Conservation (phyloP, 2,888 invertebrate genomes). For the Pemphredon lugubris region DNA sequence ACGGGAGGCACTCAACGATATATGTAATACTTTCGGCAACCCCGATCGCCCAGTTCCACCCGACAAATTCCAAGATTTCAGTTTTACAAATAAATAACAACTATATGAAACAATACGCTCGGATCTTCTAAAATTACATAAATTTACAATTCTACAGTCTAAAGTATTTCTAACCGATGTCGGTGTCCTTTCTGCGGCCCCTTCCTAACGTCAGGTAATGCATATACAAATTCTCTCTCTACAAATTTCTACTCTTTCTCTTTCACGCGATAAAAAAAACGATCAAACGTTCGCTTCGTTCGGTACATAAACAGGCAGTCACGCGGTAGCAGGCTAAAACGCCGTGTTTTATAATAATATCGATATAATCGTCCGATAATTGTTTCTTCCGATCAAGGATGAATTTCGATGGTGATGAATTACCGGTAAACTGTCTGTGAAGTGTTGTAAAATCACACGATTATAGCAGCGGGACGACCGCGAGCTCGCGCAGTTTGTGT, state of each 20-base stretch:
- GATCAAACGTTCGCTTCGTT: neutral
- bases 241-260: neutral
- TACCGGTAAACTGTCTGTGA: slow-evolving; percentile 9
- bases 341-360: neutral
- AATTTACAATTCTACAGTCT: slow-evolving; percentile 61
- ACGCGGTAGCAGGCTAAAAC: neutral
- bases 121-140: slow-evolving; percentile 57
- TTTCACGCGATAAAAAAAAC: slow-evolving; percentile 3
- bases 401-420: slow-evolving; percentile 8
- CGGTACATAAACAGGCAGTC: neutral
- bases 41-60: slow-evolving; percentile 25
- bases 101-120: slow-evolving; percentile 58
- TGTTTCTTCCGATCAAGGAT: neutral
- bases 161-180: slow-evolving; percentile 33
- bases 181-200: slow-evolving; percentile 4
- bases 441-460: slow-evolving; percentile 21
- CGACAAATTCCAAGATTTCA: slow-evolving; percentile 36
- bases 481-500: slow-evolving; percentile 19
- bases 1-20: slow-evolving; percentile 31
- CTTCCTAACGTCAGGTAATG: neutral
- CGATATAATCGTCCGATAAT: slow-evolving; percentile 13
- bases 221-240: slow-evolving; percentile 1
- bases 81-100: slow-evolving; percentile 60
- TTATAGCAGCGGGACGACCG: slow-evolving; percentile 26
- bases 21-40: slow-evolving; percentile 49